Percentiles rank a stretch among this genome's conserved stretches.
phyloP scores from a whole-genome alignment of 2,797 vertebrate genomes.

The Nannoperca australis region DNA sequence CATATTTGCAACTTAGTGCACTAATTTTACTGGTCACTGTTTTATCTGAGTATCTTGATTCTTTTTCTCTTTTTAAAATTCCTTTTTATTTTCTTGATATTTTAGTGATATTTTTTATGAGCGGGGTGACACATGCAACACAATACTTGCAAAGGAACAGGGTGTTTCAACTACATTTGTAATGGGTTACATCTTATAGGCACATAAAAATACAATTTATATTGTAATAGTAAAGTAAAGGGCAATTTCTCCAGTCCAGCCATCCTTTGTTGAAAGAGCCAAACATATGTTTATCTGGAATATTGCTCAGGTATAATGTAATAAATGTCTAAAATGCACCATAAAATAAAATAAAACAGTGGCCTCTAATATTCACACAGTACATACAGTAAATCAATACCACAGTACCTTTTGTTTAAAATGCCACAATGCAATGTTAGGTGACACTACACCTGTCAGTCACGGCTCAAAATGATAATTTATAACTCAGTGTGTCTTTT shows the following conservation, averaged over 20 bases:
- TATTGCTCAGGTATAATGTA: neutral
- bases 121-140: neutral
- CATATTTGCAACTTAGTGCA: too few species aligned
- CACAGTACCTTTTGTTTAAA: neutral
- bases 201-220: too few species aligned
- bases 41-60: too few species aligned
- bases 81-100: neutral
- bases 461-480: too few species aligned
- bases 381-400: neutral
- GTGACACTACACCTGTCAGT: too few species aligned
- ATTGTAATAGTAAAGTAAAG: too few species aligned
- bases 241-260: neutral
- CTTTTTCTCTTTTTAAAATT: neutral
- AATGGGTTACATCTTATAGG: too few species aligned
- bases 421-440: neutral
- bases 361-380: neutral
- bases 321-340: neutral
- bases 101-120: neutral
- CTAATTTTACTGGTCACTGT: too few species aligned
- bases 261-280: neutral
- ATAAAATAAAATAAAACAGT: too few species aligned
- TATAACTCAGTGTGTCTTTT: slow-evolving; percentile 1
- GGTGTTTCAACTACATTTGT: too few species aligned
- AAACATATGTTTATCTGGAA: neutral
- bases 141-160: neutral